Base-by-base conservation (phyloP, 2,888 invertebrate genomes). In the Lissonota sp. region DNA sequence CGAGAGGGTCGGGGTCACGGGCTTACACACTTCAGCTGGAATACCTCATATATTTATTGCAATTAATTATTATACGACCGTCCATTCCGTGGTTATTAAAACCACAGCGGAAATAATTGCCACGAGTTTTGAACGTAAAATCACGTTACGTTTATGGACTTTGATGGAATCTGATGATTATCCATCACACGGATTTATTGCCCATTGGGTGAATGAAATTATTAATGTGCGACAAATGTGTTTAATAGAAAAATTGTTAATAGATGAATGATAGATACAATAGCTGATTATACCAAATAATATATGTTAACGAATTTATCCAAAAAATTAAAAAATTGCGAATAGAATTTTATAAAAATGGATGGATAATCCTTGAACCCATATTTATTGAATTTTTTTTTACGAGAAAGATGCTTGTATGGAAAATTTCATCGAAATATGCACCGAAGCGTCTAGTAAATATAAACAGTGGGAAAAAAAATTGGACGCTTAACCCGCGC, bases 71-170 rank as follows among this genome's bases (percentile, higher is more conserved):
- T 63, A 53, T 63, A 53, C 39, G 46, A 57, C 55, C 44, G 55
- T n/a, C 5, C 12, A 64, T 62, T 55, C 37, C 16, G 46, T 60
- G 60, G 67, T 55, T 60, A 76, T 73, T 69, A 77, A 69, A 77
- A 74, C 49, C 57, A 44, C 57, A 6, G 40, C 57, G 12, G 62
- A 12, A 69, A 69, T 80, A 77, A 80, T 72, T 77, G 62, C 58
- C 72, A 58, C 12, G 76, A 72, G 16, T 69, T 72, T 58, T 12
- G 42, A 26, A 26, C 72, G 53, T 73, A 42, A 69, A 58, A 64
- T 62, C 10, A 44, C 49, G 12, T 67, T 67, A 72, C 49, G 26
- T 86, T 87, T 85, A 85, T 84, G 81, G 79, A 60, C 70, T 72
- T 83, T 86, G 79, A 87, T 82, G 84, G 83, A 83, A 72, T 55